phyloP scores from a whole-genome alignment of 1,140 invertebrate genomes.

The Drosophila teissieri region DNA sequence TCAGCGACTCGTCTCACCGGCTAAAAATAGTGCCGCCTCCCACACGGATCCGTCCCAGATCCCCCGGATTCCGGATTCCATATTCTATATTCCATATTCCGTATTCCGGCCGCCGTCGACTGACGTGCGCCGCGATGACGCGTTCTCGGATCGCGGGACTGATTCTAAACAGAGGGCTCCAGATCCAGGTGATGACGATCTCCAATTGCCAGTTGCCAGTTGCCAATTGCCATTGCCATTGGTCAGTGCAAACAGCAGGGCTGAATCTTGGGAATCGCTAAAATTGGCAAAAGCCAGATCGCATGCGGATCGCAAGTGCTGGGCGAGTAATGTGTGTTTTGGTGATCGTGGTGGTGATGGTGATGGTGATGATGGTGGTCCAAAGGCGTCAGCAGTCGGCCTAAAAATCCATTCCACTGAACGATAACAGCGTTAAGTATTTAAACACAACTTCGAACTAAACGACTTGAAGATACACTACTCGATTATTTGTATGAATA shows the following conservation, averaged over 20 bases:
- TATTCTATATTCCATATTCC: background rate
- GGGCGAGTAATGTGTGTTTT: constrained; percentile 12
- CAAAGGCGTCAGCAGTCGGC: constrained; percentile 52
- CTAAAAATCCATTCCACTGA: constrained; percentile 38
- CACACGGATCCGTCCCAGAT: constrained; percentile 24
- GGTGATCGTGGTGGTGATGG: background rate
- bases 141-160: constrained; percentile 38
- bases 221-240: too few relatives aligned
- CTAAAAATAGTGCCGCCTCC: constrained; percentile 64
- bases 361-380: constrained; percentile 31
- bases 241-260: constrained; percentile 13
- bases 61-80: constrained; percentile 5
- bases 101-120: constrained; percentile 14
- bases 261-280: constrained; percentile 11
- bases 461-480: constrained; percentile 9
- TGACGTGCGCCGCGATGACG: constrained; percentile 78
- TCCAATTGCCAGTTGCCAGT: constrained; percentile 3
- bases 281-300: constrained; percentile 49
- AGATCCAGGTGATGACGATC: constrained; percentile 67
- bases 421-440: constrained; percentile 9
- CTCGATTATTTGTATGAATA: background rate
- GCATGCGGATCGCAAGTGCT: constrained; percentile 22
- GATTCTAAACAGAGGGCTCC: constrained; percentile 66
- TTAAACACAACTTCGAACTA: background rate
- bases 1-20: constrained; percentile 72